Conservation (phyloP, 2,888 invertebrate species). For the Apodemia zela region DNA sequence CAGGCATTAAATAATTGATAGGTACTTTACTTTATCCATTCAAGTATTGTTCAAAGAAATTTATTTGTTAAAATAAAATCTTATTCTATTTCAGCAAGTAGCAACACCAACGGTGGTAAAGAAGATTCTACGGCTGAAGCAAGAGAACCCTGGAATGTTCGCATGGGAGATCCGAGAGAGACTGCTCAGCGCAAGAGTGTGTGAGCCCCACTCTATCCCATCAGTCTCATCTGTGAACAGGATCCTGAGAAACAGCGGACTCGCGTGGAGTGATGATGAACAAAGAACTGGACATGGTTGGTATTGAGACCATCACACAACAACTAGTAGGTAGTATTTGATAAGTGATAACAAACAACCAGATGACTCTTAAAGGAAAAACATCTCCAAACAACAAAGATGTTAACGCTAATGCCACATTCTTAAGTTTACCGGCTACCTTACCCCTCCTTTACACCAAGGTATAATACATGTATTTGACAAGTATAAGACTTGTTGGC, state of each 20-base stretch:
- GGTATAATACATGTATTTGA: no score
- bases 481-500: no score
- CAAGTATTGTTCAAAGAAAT: no score
- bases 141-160: conserved; percentile 97
- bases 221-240: conserved; percentile 97
- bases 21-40: no score
- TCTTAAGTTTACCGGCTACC: no score
- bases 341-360: no score
- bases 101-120: conserved; percentile 97
- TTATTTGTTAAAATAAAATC: background rate
- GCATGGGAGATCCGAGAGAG: conserved; percentile 98
- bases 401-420: no score
- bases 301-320: background rate
- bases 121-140: conserved; percentile 95
- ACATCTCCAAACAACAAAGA: no score
- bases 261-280: conserved; percentile 86
- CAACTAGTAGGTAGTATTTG: no score
- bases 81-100: conserved; percentile 87
- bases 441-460: no score
- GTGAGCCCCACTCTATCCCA: conserved; percentile 94
- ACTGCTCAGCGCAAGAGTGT: conserved; percentile 92
- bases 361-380: no score
- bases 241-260: conserved; percentile 92
- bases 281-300: conserved; percentile 59
- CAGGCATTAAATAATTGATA: no score